A percentile compares a stretch with the other conserved stretches of the same genome.
phyloP scores from a whole-genome alignment of 2,797 vertebrate species.

The Lutjanus campechanus region DNA sequence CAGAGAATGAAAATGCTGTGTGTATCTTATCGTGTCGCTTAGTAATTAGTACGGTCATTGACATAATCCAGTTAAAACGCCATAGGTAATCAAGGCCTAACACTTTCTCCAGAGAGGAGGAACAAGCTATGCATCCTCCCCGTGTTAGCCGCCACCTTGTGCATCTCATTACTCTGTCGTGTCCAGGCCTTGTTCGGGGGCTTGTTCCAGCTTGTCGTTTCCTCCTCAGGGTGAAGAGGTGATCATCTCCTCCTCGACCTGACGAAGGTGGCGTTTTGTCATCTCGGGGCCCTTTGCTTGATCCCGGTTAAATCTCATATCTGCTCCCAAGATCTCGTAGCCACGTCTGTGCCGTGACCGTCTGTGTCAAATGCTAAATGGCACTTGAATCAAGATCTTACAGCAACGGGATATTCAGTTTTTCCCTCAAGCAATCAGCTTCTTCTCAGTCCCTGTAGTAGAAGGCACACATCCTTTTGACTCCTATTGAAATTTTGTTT shows the following conservation, averaged over 20 bases:
- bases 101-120: constrained; percentile 24
- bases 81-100: constrained; percentile 51
- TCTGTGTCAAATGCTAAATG: constrained; percentile 75
- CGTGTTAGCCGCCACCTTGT: constrained; percentile 21
- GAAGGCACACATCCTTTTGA: constrained; percentile 48
- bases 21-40: constrained; percentile 33
- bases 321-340: constrained; percentile 54
- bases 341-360: constrained; percentile 39
- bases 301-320: constrained; percentile 66
- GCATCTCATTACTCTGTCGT: constrained; percentile 49
- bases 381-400: constrained; percentile 69
- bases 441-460: constrained; percentile 40
- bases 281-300: constrained; percentile 42
- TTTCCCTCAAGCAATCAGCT: constrained; percentile 51
- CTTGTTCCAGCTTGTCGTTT: constrained; percentile 45
- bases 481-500: constrained; percentile 25
- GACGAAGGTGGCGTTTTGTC: constrained; percentile 36
- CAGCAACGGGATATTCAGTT: constrained; percentile 56
- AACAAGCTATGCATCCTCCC: constrained; percentile 21
- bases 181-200: constrained; percentile 35
- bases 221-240: constrained; percentile 39
- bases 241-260: constrained; percentile 36
- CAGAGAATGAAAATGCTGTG: constrained; percentile 30
- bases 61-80: constrained; percentile 60
- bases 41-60: constrained; percentile 40